phyloP scores from a whole-genome alignment of 2,888 invertebrate species.

The Trachelus iudaicus region DNA sequence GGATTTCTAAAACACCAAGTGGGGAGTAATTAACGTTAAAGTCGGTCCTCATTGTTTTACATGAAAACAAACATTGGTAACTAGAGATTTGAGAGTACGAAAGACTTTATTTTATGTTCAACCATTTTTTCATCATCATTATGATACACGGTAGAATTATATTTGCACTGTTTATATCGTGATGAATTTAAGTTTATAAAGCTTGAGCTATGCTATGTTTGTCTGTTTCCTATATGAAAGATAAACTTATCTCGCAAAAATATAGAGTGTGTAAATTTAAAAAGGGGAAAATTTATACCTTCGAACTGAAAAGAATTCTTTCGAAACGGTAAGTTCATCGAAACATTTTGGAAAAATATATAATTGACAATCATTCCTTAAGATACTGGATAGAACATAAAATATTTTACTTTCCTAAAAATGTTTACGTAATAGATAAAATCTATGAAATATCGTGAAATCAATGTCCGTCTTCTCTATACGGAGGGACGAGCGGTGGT shows the following conservation, averaged over 20 bases:
- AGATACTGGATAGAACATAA: background rate
- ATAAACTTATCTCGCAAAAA: background rate
- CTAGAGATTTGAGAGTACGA: background rate
- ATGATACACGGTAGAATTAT: background rate
- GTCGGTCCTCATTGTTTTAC: slow-evolving; percentile 47
- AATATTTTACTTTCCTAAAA: background rate
- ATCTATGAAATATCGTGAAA: background rate
- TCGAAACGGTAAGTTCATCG: too few relatives aligned
- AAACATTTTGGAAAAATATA: too few relatives aligned
- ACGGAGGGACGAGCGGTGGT: slow-evolving; percentile 3
- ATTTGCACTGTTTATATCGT: background rate
- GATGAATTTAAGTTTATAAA: background rate
- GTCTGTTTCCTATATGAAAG: background rate
- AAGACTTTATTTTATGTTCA: background rate
- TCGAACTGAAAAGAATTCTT: too few relatives aligned
- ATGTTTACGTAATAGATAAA: background rate
- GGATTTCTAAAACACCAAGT: slow-evolving; percentile 12
- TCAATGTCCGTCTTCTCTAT: background rate
- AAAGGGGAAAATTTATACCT: too few relatives aligned
- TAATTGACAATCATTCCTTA: background rate
- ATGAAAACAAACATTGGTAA: background rate
- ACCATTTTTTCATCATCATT: background rate
- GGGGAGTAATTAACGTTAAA: slow-evolving; percentile 43
- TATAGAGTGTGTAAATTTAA: background rate
- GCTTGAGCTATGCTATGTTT: background rate